A percentile compares a stretch with the other conserved stretches of the same genome.
Evolutionary conservation across 2,113 vertebrate genomes (phyloP).

Genomic region (Noctilio leporinus): DNA sequence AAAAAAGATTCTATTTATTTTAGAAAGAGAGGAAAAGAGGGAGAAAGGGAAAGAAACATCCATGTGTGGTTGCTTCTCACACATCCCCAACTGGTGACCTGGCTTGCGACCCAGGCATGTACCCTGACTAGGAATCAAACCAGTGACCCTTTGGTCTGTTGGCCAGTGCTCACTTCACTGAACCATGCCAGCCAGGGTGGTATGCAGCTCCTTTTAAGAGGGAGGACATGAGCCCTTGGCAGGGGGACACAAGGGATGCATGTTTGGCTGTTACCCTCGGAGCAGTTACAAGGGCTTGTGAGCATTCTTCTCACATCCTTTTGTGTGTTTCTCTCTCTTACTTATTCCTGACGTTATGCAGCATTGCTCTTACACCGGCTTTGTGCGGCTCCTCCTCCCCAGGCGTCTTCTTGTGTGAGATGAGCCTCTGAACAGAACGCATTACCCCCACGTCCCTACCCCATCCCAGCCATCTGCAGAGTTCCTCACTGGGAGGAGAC

Average conservation of each 20-base stretch:
- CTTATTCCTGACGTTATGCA: background rate
- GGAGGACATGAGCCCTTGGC: background rate
- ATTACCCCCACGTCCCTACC: too few relatives aligned
- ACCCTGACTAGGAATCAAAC: too few relatives aligned
- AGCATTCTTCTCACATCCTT: background rate
- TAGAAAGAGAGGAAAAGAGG: too few relatives aligned
- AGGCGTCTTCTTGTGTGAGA: background rate
- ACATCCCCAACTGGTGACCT: too few relatives aligned
- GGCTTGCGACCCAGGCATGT: too few relatives aligned
- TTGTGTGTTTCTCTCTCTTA: background rate
- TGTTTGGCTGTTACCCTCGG: background rate
- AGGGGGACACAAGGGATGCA: fast-evolving
- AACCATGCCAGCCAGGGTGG: too few relatives aligned
- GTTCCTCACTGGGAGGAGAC: background rate
- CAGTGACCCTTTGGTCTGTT: too few relatives aligned
- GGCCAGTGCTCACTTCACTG: too few relatives aligned
- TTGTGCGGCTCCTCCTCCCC: background rate
- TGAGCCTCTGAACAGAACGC: background rate
- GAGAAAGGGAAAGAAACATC: too few relatives aligned
- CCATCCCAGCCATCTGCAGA: background rate
- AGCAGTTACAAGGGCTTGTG: background rate
- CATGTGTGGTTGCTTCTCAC: too few relatives aligned
- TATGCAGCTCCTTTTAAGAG: background rate
- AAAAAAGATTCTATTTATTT: too few relatives aligned
- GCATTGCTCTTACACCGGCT: background rate